phyloP scores from a whole-genome alignment of 2,888 invertebrate genomes.

The Sarcophaga carnaria region DNA sequence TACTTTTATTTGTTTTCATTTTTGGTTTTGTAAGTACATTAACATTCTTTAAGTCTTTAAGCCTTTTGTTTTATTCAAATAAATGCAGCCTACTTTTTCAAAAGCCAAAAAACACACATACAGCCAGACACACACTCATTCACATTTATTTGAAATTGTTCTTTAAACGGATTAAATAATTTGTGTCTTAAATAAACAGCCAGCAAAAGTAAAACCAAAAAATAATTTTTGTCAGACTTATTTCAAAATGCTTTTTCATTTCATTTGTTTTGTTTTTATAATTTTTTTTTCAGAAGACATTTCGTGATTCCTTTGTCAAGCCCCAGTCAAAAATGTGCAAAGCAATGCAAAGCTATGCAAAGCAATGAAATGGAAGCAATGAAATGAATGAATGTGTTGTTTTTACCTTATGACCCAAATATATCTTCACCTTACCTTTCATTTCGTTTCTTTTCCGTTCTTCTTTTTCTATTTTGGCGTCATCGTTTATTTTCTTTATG shows the following conservation, averaged over 20 bases:
- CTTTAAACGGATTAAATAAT: neutral
- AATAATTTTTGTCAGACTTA: neutral
- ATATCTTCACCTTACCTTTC: conserved; percentile 3
- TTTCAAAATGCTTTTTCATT: too few relatives aligned
- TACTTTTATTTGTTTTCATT: too few relatives aligned
- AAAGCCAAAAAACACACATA: too few relatives aligned
- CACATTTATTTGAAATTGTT: too few relatives aligned
- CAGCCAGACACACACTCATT: too few relatives aligned
- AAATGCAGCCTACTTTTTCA: too few relatives aligned
- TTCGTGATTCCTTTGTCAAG: conserved; percentile 6
- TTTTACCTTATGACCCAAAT: conserved; percentile 46
- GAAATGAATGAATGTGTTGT: neutral
- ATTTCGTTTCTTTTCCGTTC: too few relatives aligned
- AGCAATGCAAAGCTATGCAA: neutral
- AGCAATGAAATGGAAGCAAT: neutral
- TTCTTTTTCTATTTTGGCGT: conserved; percentile 10
- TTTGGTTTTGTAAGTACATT: too few relatives aligned
- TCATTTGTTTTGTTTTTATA: too few relatives aligned
- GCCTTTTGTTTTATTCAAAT: too few relatives aligned
- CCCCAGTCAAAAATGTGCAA: conserved; percentile 8
- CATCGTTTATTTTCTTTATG: conserved; percentile 1
- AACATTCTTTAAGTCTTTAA: too few relatives aligned
- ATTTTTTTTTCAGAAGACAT: too few relatives aligned
- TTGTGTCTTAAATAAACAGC: neutral
- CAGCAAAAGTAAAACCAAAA: neutral